Percentiles rank a stretch among this genome's conserved stretches.
These are phyloP conservation scores for Heliconius congener DNA, from an alignment of 1,140 invertebrate genomes.

Conservation along the genomic window DNA sequence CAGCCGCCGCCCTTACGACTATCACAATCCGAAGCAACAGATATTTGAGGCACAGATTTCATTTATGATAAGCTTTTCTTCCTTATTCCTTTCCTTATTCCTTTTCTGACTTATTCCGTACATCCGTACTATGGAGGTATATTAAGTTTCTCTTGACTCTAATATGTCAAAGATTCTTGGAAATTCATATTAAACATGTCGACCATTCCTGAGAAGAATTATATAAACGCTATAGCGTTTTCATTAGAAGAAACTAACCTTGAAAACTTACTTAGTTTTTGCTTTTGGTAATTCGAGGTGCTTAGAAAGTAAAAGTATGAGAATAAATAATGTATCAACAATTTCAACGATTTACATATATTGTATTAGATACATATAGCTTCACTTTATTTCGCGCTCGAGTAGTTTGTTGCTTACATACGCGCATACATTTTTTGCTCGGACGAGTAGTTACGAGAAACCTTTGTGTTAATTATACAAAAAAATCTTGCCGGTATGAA, in stretches of 20 bases:
- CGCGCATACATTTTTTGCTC: slow-evolving; percentile 40
- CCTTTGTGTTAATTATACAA: slow-evolving; percentile 39
- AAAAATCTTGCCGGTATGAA: slow-evolving; percentile 29
- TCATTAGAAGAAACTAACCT: slow-evolving; percentile 4
- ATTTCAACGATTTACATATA: slow-evolving; percentile 16
- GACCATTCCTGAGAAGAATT: slow-evolving; percentile 16
- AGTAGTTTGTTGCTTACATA: slow-evolving; percentile 30
- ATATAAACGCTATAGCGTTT: background rate
- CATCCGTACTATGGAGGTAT: background rate
- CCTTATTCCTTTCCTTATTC: no score
- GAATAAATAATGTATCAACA: background rate
- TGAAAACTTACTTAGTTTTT: background rate
- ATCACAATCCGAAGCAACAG: slow-evolving; percentile 40
- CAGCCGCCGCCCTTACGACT: slow-evolving; percentile 45
- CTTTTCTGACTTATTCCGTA: background rate
- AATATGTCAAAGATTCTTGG: slow-evolving; percentile 25
- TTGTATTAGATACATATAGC: slow-evolving; percentile 14
- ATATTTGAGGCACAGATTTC: slow-evolving; percentile 27
- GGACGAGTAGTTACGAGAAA: slow-evolving; percentile 37
- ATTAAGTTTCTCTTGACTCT: background rate
- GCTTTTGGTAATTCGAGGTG: slow-evolving; percentile 15
- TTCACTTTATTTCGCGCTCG: slow-evolving; percentile 28
- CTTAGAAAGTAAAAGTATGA: slow-evolving; percentile 21
- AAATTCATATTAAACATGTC: slow-evolving; percentile 29
- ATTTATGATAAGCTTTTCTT: background rate